Conservation (phyloP, 2,888 invertebrate species). For the Fragum whitleyi region DNA sequence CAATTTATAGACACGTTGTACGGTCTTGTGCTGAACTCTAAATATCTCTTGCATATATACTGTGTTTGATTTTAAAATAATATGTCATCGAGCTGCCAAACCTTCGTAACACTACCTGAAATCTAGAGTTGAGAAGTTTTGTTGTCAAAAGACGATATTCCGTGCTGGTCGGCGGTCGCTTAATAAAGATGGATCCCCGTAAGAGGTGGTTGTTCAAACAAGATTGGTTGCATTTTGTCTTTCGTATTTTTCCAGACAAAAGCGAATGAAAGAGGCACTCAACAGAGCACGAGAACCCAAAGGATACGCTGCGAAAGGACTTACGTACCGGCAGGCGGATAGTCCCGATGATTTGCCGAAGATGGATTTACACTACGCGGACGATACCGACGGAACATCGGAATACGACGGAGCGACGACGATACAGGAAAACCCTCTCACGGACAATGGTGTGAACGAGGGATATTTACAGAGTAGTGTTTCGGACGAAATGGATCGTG, state of each 20-base stretch:
- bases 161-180: no score
- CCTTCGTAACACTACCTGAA: no score
- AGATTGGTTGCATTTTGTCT: no score
- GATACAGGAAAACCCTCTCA: conserved; percentile 70
- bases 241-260: conserved; percentile 57
- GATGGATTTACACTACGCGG: conserved; percentile 63
- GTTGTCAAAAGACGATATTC: no score
- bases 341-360: conserved; percentile 65
- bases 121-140: no score
- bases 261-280: conserved; percentile 71
- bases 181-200: no score
- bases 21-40: no score
- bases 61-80: no score
- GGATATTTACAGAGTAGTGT: conserved; percentile 68
- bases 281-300: conserved; percentile 69
- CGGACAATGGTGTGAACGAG: conserved; percentile 52
- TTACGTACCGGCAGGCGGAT: conserved; percentile 73
- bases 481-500: conserved; percentile 68
- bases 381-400: conserved; percentile 65
- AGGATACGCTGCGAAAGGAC: conserved; percentile 70
- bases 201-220: no score
- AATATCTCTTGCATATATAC: no score
- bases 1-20: no score
- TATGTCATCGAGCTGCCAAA: no score
- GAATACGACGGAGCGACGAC: conserved; percentile 69